Evolutionary conservation across 1,140 invertebrate genomes (phyloP).

Genomic region (Pteromalus puparum): DNA sequence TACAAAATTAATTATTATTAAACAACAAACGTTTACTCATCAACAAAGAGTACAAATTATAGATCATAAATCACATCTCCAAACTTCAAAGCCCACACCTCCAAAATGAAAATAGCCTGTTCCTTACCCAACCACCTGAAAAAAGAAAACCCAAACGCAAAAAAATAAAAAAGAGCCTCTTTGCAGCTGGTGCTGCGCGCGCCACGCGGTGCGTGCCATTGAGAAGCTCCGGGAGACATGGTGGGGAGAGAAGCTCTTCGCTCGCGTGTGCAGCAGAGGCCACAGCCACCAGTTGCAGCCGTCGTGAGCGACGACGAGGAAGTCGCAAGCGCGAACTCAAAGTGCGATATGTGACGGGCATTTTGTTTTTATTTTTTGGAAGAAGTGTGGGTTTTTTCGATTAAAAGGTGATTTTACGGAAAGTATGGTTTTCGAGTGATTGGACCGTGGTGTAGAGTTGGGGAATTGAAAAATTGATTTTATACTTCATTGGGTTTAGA

Average conservation of each 20-base stretch:
- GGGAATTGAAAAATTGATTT: no score
- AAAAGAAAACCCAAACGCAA: neutral
- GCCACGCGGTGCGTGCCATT: conserved; percentile 9
- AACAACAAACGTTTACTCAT: no score
- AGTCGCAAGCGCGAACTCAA: neutral
- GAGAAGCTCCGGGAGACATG: neutral
- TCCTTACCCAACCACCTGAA: no score
- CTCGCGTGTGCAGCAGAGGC: conserved; percentile 47
- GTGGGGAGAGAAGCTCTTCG: conserved; percentile 56
- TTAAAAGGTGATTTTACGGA: neutral
- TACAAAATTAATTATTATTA: no score
- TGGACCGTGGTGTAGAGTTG: neutral
- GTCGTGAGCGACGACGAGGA: conserved; percentile 58
- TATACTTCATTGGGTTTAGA: no score
- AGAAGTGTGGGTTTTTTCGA: neutral
- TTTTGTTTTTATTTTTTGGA: neutral
- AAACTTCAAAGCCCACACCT: no score
- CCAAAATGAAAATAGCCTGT: no score
- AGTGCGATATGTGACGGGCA: neutral
- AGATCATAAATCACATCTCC: no score
- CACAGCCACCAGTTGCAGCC: conserved; percentile 69
- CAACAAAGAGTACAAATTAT: no score
- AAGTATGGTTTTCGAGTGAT: neutral
- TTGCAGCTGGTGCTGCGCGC: neutral
- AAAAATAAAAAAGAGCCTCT: neutral